Conservation (phyloP, 1,140 invertebrate genomes). For the Zaprionus taronus region DNA sequence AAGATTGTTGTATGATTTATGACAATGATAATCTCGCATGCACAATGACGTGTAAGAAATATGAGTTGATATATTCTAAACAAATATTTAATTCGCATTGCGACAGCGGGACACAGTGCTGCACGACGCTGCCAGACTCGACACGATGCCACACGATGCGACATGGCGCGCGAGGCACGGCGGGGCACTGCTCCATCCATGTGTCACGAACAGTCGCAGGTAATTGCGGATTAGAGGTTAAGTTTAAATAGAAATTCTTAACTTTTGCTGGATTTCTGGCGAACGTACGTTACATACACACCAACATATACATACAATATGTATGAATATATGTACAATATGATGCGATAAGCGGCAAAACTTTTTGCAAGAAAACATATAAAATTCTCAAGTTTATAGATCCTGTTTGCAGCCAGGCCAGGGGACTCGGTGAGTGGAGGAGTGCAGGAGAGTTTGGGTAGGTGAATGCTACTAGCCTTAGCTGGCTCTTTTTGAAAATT, state of each 20-base stretch:
- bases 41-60: conserved; percentile 82
- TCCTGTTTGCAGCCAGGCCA: neutral
- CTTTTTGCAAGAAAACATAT: neutral
- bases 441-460: too few species aligned
- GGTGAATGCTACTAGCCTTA: too few species aligned
- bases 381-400: conserved; percentile 1
- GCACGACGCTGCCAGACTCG: too few species aligned
- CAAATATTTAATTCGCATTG: conserved; percentile 74
- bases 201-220: conserved; percentile 15
- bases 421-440: neutral
- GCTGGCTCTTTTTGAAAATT: neutral
- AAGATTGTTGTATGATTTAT: conserved; percentile 79
- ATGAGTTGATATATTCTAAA: conserved; percentile 75
- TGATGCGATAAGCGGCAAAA: neutral
- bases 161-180: neutral
- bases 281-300: neutral
- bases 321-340: neutral
- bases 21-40: conserved; percentile 80
- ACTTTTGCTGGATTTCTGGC: neutral
- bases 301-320: neutral
- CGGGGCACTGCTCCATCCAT: neutral
- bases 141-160: too few species aligned
- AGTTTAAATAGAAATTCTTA: conserved; percentile 13
- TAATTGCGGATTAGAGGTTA: conserved; percentile 36
- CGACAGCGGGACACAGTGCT: conserved; percentile 5